Evolutionary conservation across 2,113 vertebrate species (phyloP), one percentile per base, ranked within the genome.

Genomic region (Herpetotheres cachinnans): DNA sequence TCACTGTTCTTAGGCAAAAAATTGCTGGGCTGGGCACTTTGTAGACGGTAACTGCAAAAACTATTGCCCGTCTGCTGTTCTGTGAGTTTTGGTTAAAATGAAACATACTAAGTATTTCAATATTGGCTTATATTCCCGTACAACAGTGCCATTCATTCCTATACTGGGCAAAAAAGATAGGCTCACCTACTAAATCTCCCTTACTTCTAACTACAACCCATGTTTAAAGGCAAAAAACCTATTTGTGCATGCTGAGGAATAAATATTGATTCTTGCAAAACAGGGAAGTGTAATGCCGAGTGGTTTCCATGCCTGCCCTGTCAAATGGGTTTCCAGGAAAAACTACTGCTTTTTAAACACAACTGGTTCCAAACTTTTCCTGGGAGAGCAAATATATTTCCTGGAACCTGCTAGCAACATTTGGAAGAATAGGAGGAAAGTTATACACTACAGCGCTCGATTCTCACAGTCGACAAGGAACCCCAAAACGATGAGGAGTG

Each of bases 351-450:
- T 95, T 96, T 95, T 46, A 97, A 95, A 96, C 87, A 85, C 47
- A 82, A 73, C 80, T 7, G 66, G 82, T 90, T 97, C 97, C 91
- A 94, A 93, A 96, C 62, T 79, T 96, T 92, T 90, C 42, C 93
- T 89, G 81, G 74, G 95, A 97, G 94, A 95, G 62, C 46, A 95
- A 58, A 77, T 49, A 34, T 49, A 82, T 95, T 96, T 97, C 95
- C 89, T 96, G 95, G 95, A 96, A 94, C 72, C 89, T 58, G 69
- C 85, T 30, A 82, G 86, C 78, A 77, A 62, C 11, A 2, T 42
- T 85, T 84, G 90, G 83, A 96, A 82, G 61, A 93, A 91, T 2
- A 20, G 82, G 55, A 92, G 93, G 83, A 96, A 96, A 97, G 93
- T 95, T 91, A 22, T 0, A 70, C 54, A 72, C 44, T 52, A 12